Evolutionary conservation across 2,113 vertebrate species (phyloP).

Genomic region (Arenaria interpres): DNA sequence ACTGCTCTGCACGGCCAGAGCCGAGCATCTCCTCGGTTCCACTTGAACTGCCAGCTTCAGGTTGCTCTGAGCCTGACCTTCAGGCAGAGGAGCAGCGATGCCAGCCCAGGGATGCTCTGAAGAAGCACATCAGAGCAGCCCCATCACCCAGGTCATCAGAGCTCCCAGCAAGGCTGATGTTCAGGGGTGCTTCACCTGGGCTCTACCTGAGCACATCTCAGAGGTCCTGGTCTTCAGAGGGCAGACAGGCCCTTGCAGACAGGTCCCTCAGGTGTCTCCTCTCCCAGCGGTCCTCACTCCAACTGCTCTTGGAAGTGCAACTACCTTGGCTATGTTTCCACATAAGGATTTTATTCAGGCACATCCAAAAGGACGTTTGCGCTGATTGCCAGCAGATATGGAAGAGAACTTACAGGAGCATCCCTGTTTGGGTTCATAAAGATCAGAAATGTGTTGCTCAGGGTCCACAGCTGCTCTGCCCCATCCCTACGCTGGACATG

Average conservation of each 20-base stretch:
- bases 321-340: background rate
- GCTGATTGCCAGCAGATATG: no score
- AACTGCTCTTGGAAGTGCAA: background rate
- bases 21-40: background rate
- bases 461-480: background rate
- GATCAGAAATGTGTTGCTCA: fast-evolving
- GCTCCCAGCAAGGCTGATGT: background rate
- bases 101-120: background rate
- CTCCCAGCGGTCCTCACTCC: background rate
- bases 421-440: fast-evolving
- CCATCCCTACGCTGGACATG: fast-evolving
- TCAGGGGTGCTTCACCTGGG: background rate
- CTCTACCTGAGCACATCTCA: background rate
- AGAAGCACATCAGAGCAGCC: background rate
- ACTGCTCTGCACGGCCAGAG: background rate
- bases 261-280: background rate
- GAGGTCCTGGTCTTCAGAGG: background rate
- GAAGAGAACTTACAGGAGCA: background rate
- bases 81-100: background rate
- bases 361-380: no score
- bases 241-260: no score
- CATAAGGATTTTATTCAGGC: fast-evolving
- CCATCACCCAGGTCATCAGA: background rate
- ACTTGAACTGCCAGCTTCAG: background rate
- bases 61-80: background rate